Percentiles rank a stretch among this genome's conserved stretches.
phyloP scores from a whole-genome alignment of 2,888 invertebrate species.

The Aphelenchoides bicaudatus region DNA sequence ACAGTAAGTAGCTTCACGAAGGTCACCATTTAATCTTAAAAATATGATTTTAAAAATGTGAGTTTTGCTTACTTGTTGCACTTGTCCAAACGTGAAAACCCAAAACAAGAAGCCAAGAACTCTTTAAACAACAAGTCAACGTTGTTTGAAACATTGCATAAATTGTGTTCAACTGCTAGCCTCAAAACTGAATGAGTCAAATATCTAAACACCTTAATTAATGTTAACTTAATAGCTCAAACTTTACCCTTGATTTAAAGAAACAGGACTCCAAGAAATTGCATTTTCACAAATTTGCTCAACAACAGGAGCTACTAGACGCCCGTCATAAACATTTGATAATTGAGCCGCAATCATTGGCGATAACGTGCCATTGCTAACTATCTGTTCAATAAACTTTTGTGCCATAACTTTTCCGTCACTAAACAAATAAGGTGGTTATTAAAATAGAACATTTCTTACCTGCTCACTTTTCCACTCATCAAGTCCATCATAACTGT shows the following conservation, averaged over 20 bases:
- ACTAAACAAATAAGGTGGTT: not conserved
- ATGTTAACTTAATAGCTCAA: not conserved
- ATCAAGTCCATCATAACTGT: not conserved
- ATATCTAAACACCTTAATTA: no score
- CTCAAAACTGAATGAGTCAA: not conserved
- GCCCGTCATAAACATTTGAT: not conserved
- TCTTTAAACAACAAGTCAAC: not conserved
- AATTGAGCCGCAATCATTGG: not conserved
- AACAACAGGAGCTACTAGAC: not conserved
- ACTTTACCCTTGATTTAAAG: not conserved
- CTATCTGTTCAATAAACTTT: constrained; percentile 7
- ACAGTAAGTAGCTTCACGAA: constrained; percentile 1
- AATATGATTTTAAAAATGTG: not conserved
- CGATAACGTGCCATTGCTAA: not conserved
- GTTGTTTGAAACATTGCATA: not conserved
- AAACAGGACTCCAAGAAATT: constrained; percentile 1
- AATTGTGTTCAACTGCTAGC: not conserved
- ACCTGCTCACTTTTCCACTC: not conserved
- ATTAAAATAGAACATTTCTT: not conserved
- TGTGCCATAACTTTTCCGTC: not conserved
- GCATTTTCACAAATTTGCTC: not conserved
- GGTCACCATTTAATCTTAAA: not conserved
- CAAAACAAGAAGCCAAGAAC: not conserved
- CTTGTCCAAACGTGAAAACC: not conserved
- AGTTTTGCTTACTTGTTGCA: constrained; percentile 8